Percentiles rank a stretch among this genome's conserved stretches.
phyloP scores from a whole-genome alignment of 2,113 vertebrate genomes.

The Gnathonemus longibarbis region DNA sequence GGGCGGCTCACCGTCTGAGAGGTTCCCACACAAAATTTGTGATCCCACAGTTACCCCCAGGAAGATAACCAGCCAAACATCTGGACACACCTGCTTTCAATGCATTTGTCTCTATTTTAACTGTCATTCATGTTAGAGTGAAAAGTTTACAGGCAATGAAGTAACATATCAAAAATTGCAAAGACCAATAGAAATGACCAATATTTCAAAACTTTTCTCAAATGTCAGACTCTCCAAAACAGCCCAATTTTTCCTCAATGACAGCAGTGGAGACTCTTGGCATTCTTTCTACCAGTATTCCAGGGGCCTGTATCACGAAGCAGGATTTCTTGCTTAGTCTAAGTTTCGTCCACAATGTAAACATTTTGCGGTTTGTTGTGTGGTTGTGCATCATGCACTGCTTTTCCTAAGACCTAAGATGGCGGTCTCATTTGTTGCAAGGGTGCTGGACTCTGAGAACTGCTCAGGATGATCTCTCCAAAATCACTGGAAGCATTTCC shows the following conservation, averaged over 20 bases:
- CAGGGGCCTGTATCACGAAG: not conserved
- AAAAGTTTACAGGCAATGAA: not conserved
- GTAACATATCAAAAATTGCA: not conserved
- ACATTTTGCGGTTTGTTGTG: not conserved
- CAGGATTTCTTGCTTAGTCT: not conserved
- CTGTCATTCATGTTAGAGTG: not conserved
- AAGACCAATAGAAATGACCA: not conserved
- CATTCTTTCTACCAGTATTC: not conserved
- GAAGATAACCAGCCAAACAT: not conserved
- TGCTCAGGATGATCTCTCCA: not conserved
- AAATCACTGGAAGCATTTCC: not conserved
- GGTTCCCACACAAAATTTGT: not conserved
- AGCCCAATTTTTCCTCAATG: not conserved
- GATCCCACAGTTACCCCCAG: not conserved
- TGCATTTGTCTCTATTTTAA: not conserved
- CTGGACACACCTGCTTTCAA: not conserved
- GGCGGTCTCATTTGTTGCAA: not conserved
- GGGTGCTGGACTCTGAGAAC: not conserved
- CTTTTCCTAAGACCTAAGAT: not conserved
- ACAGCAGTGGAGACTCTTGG: not conserved
- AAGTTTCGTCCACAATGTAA: not conserved
- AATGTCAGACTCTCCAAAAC: not conserved
- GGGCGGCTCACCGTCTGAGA: constrained; percentile 17
- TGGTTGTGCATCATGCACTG: not conserved
- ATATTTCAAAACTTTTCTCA: not conserved